These are phyloP conservation scores for Ostrea denselamellosa DNA, from an alignment of 1,140 invertebrate genomes.

Conservation along the genomic window DNA sequence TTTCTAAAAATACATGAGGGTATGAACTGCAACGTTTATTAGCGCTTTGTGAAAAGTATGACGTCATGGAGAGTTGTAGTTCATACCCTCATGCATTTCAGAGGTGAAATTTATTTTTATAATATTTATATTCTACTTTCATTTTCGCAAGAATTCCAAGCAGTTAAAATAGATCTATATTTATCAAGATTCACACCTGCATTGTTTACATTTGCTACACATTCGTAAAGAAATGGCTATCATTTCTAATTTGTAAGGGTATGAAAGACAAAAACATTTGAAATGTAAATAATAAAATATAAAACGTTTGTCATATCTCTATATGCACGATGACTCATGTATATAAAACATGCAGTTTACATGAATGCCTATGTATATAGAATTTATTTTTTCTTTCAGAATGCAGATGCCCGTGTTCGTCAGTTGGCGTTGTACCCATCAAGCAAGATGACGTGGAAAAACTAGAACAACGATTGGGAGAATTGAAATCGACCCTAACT, in stretches of 20 bases:
- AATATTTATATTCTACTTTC: no score
- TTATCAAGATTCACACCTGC: no score
- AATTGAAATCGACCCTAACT: neutral
- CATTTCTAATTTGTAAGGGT: neutral
- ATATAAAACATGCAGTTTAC: neutral
- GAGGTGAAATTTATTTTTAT: no score
- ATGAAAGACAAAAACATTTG: no score
- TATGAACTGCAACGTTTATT: no score
- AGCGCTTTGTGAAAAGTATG: no score
- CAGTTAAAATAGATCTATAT: neutral
- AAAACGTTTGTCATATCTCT: neutral
- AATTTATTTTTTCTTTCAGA: neutral
- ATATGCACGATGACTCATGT: neutral
- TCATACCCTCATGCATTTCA: no score
- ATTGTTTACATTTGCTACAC: neutral
- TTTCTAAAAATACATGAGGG: no score
- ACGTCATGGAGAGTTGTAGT: no score
- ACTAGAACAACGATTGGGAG: neutral
- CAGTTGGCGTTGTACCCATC: neutral
- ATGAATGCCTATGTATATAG: neutral
- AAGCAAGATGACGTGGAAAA: neutral
- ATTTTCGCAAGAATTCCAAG: no score
- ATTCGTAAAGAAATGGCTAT: neutral
- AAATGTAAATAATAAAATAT: neutral
- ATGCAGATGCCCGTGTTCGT: neutral